A percentile compares a stretch with the other conserved stretches of the same genome.
phyloP scores from a whole-genome alignment of 2,888 invertebrate genomes.

The Hirudinaria manillensis region DNA sequence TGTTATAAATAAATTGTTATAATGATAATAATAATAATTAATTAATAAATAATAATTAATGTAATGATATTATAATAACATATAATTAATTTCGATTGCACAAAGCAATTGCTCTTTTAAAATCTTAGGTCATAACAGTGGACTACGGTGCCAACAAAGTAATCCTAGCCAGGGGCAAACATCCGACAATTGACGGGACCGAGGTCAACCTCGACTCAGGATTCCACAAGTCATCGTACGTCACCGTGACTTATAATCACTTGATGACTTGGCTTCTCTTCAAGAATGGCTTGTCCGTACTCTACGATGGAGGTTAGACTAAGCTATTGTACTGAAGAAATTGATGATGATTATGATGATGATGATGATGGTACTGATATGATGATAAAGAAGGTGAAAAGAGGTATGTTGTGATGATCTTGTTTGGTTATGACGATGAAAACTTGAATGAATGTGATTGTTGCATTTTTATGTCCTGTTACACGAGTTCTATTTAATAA shows the following conservation, averaged over 20 bases:
- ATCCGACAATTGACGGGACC: background rate
- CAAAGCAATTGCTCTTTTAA: background rate
- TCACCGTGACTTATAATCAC: conserved; percentile 15
- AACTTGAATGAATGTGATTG: too few relatives aligned
- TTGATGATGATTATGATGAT: too few relatives aligned
- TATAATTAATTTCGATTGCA: background rate
- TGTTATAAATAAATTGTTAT: too few relatives aligned
- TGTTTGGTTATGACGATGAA: too few relatives aligned
- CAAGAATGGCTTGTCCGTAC: conserved; percentile 9
- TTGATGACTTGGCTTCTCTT: conserved; percentile 16
- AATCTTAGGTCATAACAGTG: conserved; percentile 1
- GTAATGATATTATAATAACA: background rate
- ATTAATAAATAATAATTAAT: too few relatives aligned
- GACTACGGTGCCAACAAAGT: background rate
- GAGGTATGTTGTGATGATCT: too few relatives aligned
- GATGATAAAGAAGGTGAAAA: too few relatives aligned
- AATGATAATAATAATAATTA: too few relatives aligned
- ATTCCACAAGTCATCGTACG: background rate
- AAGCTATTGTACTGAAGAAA: background rate
- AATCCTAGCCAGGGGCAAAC: conserved; percentile 4
- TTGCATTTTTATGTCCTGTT: too few relatives aligned
- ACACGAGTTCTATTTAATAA: too few relatives aligned
- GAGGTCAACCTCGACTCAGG: conserved; percentile 10
- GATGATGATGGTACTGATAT: too few relatives aligned
- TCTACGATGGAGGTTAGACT: conserved; percentile 26